phyloP scores from a whole-genome alignment of 2,888 invertebrate species.

The Platerodrilus igneus region DNA sequence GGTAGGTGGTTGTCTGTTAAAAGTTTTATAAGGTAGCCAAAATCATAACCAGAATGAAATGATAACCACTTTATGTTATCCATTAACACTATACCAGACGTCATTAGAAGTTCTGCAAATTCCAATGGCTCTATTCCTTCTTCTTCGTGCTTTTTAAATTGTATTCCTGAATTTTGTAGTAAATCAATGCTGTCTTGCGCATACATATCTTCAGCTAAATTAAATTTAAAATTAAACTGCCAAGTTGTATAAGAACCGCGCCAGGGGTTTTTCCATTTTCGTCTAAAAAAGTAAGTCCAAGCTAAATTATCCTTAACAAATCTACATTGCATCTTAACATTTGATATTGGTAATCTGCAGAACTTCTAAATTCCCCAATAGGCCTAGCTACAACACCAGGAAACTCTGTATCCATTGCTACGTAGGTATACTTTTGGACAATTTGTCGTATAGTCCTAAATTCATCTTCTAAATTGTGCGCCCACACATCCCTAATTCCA shows the following conservation, averaged over 20 bases:
- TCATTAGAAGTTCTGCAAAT: slow-evolving; percentile 96
- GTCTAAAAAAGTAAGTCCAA: slow-evolving; percentile 95
- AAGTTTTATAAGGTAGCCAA: slow-evolving; percentile 94
- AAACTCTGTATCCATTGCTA: slow-evolving; percentile 98
- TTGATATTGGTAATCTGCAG: slow-evolving; percentile 92
- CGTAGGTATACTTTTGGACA: slow-evolving; percentile 78
- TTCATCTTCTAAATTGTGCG: slow-evolving; percentile 94
- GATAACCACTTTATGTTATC: slow-evolving; percentile 98
- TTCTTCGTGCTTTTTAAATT: slow-evolving; percentile 97
- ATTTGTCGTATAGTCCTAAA: slow-evolving; percentile 90
- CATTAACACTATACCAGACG: slow-evolving; percentile 92
- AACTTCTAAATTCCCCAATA: slow-evolving; percentile 89
- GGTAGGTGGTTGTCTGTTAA: slow-evolving; percentile 92
- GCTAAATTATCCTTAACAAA: slow-evolving; percentile 92
- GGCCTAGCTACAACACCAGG: slow-evolving; percentile 97
- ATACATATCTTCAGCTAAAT: slow-evolving; percentile 98
- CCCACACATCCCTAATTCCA: slow-evolving; percentile 98
- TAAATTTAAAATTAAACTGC: slow-evolving; percentile 99
- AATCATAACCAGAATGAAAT: slow-evolving; percentile 99
- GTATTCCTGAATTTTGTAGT: slow-evolving; percentile 92
- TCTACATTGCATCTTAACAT: slow-evolving; percentile 96
- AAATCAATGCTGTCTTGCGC: slow-evolving; percentile 99
- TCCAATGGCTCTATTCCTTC: slow-evolving; percentile 96
- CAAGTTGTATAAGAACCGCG: slow-evolving; percentile 86
- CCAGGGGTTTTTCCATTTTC: slow-evolving; percentile 93